Percentiles rank a stretch among this genome's conserved stretches.
Evolutionary conservation across 2,113 vertebrate genomes (phyloP).

Genomic region (Otolemur garnettii): DNA sequence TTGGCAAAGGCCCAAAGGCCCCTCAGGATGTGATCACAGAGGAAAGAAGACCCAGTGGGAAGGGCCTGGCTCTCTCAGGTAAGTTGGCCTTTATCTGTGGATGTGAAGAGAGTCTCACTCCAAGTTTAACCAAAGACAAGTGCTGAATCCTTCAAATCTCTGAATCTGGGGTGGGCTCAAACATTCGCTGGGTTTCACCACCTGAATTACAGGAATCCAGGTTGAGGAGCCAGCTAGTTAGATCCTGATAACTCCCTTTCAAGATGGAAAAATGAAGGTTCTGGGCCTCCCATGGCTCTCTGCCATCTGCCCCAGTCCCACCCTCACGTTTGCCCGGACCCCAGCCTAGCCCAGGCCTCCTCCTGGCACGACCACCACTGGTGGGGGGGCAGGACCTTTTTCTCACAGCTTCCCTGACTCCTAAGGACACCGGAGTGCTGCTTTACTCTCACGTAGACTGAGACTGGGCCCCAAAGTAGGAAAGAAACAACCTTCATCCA

Average conservation of each 20-base stretch:
- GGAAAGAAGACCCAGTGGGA: neutral
- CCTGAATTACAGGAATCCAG: neutral
- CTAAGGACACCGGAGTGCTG: neutral
- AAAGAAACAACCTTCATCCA: neutral
- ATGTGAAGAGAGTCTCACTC: neutral
- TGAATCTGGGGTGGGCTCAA: neutral
- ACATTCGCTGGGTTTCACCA: neutral
- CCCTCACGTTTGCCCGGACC: too few relatives aligned
- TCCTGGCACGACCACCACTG: neutral
- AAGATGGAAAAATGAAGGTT: neutral
- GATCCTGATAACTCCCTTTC: neutral
- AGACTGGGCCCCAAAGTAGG: neutral
- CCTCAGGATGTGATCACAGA: neutral
- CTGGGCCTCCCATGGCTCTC: too few relatives aligned
- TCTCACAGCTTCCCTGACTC: neutral
- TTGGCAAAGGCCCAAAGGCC: neutral
- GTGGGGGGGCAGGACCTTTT: neutral
- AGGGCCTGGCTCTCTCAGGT: neutral
- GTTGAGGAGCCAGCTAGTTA: neutral
- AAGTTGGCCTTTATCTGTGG: neutral
- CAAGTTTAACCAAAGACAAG: neutral
- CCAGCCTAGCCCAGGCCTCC: neutral
- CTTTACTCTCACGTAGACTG: neutral
- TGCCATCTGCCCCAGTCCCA: neutral
- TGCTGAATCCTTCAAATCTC: neutral